A percentile compares a stretch with the other conserved stretches of the same genome.
These are phyloP conservation scores for Lysandra bellargus DNA, from an alignment of 2,888 invertebrate genomes.

Conservation along the genomic window DNA sequence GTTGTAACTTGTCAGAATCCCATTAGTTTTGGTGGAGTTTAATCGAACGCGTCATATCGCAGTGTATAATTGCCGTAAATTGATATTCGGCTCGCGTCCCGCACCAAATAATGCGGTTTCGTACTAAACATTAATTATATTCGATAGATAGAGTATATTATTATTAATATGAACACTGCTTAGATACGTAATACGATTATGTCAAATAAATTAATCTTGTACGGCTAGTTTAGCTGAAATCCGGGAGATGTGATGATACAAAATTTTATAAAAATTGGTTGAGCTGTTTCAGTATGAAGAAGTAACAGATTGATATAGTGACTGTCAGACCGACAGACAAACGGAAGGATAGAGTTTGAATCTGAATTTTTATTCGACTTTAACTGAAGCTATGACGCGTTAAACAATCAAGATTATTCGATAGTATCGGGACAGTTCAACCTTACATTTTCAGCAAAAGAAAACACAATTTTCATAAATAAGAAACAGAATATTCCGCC, in stretches of 20 bases:
- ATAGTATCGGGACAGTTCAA: too few relatives aligned
- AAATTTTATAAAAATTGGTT: too few relatives aligned
- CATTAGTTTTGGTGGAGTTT: conserved; percentile 1
- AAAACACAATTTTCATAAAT: neutral
- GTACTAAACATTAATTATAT: neutral
- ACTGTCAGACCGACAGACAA: too few relatives aligned
- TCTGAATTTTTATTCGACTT: too few relatives aligned
- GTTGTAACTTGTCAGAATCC: neutral
- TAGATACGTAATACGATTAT: neutral
- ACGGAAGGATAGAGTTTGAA: too few relatives aligned
- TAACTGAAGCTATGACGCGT: too few relatives aligned
- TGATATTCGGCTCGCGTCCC: neutral
- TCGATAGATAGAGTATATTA: neutral
- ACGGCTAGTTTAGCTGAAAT: too few relatives aligned
- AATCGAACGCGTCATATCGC: neutral
- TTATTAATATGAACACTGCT: neutral
- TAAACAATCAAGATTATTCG: too few relatives aligned
- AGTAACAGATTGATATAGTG: too few relatives aligned
- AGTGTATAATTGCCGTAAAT: neutral
- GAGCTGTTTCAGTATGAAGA: too few relatives aligned
- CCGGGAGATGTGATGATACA: too few relatives aligned
- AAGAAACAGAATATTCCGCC: neutral
- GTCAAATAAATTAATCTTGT: too few relatives aligned
- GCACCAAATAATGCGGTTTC: neutral
- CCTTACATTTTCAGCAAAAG: neutral